Evolutionary conservation across 2,113 vertebrate species (phyloP).

Genomic region (Cyanocitta stelleri): DNA sequence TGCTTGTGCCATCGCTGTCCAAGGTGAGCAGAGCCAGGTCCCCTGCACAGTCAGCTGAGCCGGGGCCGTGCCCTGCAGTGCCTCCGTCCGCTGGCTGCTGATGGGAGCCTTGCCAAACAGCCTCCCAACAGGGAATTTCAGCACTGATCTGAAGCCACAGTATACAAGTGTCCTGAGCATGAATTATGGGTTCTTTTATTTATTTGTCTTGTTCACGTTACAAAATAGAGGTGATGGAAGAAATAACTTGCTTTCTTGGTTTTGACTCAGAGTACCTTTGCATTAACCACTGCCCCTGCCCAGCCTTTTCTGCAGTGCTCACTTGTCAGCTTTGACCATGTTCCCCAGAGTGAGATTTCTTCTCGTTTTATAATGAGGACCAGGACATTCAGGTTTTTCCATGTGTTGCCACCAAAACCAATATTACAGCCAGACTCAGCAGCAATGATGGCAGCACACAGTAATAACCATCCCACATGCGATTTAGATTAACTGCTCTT

Average conservation of each 20-base stretch:
- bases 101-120: background rate
- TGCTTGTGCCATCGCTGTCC: background rate
- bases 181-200: background rate
- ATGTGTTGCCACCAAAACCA: background rate
- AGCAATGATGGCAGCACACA: background rate
- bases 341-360: background rate
- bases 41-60: background rate
- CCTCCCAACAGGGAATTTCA: background rate
- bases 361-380: background rate
- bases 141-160: background rate
- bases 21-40: background rate
- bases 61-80: background rate
- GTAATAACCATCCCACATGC: background rate
- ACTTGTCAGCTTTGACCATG: background rate
- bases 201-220: background rate
- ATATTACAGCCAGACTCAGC: background rate
- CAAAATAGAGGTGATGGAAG: background rate
- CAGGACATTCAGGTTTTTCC: background rate
- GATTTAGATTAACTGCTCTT: background rate
- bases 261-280: background rate
- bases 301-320: background rate
- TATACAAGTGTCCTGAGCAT: background rate
- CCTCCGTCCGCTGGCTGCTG: accelerated
- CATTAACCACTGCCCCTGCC: background rate
- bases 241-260: background rate